A percentile compares a stretch with the other conserved stretches of the same genome.
These are phyloP conservation scores for Nebria ingens DNA, from an alignment of 1,140 invertebrate species.

Conservation along the genomic window DNA sequence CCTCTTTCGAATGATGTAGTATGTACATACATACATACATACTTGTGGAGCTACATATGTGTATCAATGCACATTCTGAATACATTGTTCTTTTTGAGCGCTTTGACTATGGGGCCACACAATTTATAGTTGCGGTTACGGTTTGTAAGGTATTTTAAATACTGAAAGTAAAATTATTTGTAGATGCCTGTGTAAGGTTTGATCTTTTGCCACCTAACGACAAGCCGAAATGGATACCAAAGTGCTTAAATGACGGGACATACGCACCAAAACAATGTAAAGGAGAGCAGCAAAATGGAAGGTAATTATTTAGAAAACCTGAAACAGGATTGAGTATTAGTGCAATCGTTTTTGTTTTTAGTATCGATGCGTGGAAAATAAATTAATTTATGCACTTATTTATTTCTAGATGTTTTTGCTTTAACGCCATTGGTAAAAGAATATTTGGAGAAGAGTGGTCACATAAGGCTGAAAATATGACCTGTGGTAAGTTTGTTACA, in stretches of 20 bases:
- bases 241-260: conserved; percentile 40
- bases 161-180: no score
- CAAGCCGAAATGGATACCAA: conserved; percentile 32
- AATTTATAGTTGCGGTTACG: no score
- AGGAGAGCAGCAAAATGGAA: conserved; percentile 40
- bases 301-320: conserved; percentile 27
- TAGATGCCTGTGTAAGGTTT: no score
- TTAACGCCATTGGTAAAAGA: conserved; percentile 37
- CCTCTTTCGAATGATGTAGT: no score
- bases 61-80: no score
- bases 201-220: no score
- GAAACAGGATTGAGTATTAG: conserved; percentile 2
- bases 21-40: no score
- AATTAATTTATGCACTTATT: conserved; percentile 12
- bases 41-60: no score
- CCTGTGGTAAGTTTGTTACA: conserved; percentile 31
- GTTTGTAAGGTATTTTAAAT: no score
- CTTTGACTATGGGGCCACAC: no score
- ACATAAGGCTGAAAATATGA: conserved; percentile 40
- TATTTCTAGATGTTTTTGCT: conserved; percentile 44
- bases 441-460: conserved; percentile 46
- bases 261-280: conserved; percentile 47
- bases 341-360: background rate
- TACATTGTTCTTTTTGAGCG: no score
- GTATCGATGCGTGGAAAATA: no score